A percentile compares a stretch with the other conserved stretches of the same genome.
phyloP scores from a whole-genome alignment of 2,888 invertebrate species.

The Mesoligia furuncula region DNA sequence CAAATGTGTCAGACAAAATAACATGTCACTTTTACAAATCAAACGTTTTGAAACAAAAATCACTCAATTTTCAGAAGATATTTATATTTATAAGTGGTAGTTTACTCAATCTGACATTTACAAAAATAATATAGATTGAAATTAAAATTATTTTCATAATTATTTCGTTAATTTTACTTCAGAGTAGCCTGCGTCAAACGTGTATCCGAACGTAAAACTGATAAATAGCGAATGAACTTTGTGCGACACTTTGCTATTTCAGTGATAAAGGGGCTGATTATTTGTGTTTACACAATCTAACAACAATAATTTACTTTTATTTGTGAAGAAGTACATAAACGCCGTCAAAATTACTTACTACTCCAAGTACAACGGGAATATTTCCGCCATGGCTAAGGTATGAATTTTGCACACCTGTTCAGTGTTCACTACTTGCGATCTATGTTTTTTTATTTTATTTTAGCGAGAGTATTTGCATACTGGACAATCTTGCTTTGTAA shows the following conservation, averaged over 20 bases:
- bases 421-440: conserved; percentile 63
- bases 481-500: conserved; percentile 69
- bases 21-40: not conserved
- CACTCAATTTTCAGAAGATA: not conserved
- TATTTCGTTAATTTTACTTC: not conserved
- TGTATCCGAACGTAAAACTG: conserved; percentile 52
- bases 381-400: conserved; percentile 93
- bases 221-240: conserved; percentile 50
- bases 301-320: conserved; percentile 30
- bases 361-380: conserved; percentile 92
- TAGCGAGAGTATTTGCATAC: conserved; percentile 75
- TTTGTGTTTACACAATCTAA: conserved; percentile 15
- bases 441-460: conserved; percentile 53
- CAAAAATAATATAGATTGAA: not conserved
- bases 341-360: conserved; percentile 92
- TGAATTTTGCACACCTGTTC: conserved; percentile 69
- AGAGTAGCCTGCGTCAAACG: not conserved
- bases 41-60: conserved; percentile 18
- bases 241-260: conserved; percentile 66
- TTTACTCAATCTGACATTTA: too few relatives aligned
- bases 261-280: conserved; percentile 60
- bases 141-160: not conserved
- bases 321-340: conserved; percentile 66
- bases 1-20: not conserved
- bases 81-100: not conserved